Percentiles rank a stretch among this genome's conserved stretches.
phyloP scores from a whole-genome alignment of 2,797 vertebrate species.

The Anomalospiza imberbis region DNA sequence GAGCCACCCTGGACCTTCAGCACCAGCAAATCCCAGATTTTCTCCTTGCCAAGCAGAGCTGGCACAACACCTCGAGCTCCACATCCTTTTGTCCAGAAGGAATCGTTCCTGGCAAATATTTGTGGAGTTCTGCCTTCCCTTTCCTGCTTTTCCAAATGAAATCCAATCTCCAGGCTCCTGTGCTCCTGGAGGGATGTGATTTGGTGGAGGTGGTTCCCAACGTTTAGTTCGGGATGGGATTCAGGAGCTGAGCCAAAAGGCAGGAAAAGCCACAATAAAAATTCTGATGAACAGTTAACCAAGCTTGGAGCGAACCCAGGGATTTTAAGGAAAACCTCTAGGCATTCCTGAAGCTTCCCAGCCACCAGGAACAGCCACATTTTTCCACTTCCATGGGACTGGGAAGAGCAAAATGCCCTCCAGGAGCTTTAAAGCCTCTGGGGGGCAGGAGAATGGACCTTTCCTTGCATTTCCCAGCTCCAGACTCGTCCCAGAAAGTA shows the following conservation, averaged over 20 bases:
- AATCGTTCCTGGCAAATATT: neutral
- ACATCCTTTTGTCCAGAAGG: neutral
- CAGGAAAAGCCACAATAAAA: neutral
- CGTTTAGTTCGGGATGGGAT: fast-evolving
- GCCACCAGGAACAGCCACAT: neutral
- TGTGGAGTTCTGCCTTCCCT: neutral
- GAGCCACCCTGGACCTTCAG: neutral
- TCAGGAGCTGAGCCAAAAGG: neutral
- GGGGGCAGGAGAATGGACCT: neutral
- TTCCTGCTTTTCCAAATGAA: neutral
- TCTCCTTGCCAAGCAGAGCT: neutral
- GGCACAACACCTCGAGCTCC: neutral
- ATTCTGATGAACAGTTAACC: neutral
- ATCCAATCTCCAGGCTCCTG: neutral
- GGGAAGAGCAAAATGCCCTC: neutral
- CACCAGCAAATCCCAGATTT: neutral
- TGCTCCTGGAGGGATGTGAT: neutral
- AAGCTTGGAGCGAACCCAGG: fast-evolving
- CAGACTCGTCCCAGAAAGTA: neutral
- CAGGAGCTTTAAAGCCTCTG: neutral
- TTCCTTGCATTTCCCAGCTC: neutral
- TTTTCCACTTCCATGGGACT: neutral
- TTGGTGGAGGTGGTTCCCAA: neutral
- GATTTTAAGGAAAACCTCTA: neutral
- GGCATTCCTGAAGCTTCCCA: neutral